A percentile compares a stretch with the other conserved stretches of the same genome.
These are phyloP conservation scores for Drosophila truncata DNA, from an alignment of 1,140 invertebrate species.

Conservation along the genomic window DNA sequence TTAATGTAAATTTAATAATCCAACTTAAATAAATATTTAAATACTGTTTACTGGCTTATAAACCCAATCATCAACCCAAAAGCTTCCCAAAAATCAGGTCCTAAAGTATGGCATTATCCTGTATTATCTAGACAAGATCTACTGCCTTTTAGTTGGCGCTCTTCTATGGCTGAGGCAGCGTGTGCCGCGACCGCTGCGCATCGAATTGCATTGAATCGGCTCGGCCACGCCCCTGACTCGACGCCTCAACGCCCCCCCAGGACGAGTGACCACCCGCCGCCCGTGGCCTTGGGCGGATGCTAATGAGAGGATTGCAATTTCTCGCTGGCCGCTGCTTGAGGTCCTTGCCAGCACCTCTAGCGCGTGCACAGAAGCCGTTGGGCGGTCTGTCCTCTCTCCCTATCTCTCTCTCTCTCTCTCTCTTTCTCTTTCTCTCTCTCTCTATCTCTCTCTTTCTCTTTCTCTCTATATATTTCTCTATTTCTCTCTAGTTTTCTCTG, in stretches of 20 bases:
- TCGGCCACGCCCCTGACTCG: slow-evolving; percentile 33
- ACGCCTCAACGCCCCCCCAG: neutral
- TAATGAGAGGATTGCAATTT: slow-evolving; percentile 38
- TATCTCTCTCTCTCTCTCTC: slow-evolving; percentile 5
- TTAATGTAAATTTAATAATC: neutral
- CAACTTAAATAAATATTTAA: neutral
- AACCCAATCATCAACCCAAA: neutral
- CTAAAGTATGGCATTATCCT: neutral
- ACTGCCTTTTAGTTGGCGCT: slow-evolving; percentile 38
- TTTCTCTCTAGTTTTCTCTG: slow-evolving; percentile 13
- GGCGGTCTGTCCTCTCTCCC: slow-evolving; percentile 1
- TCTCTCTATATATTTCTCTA: slow-evolving; percentile 6
- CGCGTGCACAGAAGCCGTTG: slow-evolving; percentile 74
- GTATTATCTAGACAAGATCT: neutral
- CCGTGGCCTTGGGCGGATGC: slow-evolving; percentile 34
- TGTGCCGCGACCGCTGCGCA: slow-evolving; percentile 45
- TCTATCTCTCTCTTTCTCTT: no score
- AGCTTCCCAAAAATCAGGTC: neutral
- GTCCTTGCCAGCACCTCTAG: slow-evolving; percentile 64
- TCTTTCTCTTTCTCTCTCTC: neutral
- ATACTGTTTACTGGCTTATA: rapidly evolving
- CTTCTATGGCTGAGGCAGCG: slow-evolving; percentile 8
- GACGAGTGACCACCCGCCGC: slow-evolving; percentile 38
- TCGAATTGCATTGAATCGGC: slow-evolving; percentile 33
- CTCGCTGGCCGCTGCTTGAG: slow-evolving; percentile 63